Percentiles rank a stretch among this genome's conserved stretches.
phyloP scores from a whole-genome alignment of 2,888 invertebrate species.

The Disparrhopalites patrizii region DNA sequence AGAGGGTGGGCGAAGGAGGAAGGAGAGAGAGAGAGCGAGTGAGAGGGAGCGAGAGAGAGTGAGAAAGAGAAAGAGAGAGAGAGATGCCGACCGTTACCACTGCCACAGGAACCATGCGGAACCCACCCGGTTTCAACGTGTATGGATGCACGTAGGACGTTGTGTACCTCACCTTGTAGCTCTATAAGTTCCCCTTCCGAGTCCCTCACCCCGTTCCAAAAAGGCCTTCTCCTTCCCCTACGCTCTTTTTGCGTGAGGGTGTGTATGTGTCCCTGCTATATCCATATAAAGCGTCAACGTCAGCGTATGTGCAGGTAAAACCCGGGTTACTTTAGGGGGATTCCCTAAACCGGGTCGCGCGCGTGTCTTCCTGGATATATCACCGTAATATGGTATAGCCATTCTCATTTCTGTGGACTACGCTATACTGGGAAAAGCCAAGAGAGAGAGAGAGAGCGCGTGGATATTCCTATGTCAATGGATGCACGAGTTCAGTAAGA shows the following conservation, averaged over 20 bases:
- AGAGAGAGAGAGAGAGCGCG: not conserved
- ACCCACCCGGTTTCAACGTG: constrained; percentile 22
- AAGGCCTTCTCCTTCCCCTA: not conserved
- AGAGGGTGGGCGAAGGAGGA: not conserved
- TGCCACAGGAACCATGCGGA: constrained; percentile 20
- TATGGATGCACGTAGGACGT: no score
- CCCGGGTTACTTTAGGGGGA: constrained; percentile 13
- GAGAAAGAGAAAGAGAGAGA: not conserved
- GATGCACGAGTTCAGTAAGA: no score
- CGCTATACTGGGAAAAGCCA: no score
- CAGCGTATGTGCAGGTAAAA: not conserved
- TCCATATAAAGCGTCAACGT: not conserved
- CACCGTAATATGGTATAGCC: no score
- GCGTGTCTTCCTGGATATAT: constrained; percentile 3
- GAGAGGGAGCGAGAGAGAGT: not conserved
- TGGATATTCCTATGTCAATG: no score
- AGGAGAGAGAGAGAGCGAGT: not conserved
- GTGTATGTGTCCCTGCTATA: no score
- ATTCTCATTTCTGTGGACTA: no score
- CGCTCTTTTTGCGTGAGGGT: no score
- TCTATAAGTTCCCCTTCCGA: not conserved
- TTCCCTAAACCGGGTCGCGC: constrained; percentile 18
- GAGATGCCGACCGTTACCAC: constrained; percentile 10
- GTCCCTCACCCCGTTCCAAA: not conserved
- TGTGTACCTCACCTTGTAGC: not conserved